These are phyloP conservation scores for Podarcis raffonei DNA, from an alignment of 2,113 vertebrate species.

Conservation along the genomic window DNA sequence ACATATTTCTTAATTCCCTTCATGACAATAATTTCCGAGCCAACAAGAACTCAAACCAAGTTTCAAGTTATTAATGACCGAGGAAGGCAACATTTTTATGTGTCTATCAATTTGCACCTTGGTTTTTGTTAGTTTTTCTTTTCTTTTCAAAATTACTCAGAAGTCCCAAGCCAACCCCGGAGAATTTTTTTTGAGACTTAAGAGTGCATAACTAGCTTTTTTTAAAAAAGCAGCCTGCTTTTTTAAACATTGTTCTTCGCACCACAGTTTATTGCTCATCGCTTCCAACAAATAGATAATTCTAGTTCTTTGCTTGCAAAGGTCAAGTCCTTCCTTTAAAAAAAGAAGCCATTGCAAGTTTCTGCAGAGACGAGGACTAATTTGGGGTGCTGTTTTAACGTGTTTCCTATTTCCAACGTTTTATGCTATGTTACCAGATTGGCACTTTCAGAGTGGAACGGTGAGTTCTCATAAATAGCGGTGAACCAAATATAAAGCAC, in stretches of 20 bases:
- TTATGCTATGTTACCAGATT: background rate
- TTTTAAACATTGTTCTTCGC: background rate
- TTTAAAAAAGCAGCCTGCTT: background rate
- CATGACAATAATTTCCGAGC: background rate
- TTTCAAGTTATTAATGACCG: too few relatives aligned
- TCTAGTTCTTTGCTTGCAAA: background rate
- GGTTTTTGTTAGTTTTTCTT: too few relatives aligned
- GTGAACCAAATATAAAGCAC: background rate
- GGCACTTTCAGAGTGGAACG: too few relatives aligned
- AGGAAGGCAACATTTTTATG: too few relatives aligned
- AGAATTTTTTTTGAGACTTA: background rate
- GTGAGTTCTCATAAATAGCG: too few relatives aligned
- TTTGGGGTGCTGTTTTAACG: too few relatives aligned
- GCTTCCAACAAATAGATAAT: background rate
- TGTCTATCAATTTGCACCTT: too few relatives aligned
- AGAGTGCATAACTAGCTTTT: background rate
- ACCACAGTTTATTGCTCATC: too few relatives aligned
- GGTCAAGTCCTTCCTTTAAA: background rate
- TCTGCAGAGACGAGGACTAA: too few relatives aligned
- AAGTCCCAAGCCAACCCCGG: background rate
- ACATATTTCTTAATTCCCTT: too few relatives aligned
- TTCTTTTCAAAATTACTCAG: background rate
- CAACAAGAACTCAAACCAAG: background rate
- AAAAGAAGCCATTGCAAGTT: background rate
- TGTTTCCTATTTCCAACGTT: background rate